These are phyloP conservation scores for Pollenia angustigena DNA, from an alignment of 2,888 invertebrate genomes.

Conservation along the genomic window DNA sequence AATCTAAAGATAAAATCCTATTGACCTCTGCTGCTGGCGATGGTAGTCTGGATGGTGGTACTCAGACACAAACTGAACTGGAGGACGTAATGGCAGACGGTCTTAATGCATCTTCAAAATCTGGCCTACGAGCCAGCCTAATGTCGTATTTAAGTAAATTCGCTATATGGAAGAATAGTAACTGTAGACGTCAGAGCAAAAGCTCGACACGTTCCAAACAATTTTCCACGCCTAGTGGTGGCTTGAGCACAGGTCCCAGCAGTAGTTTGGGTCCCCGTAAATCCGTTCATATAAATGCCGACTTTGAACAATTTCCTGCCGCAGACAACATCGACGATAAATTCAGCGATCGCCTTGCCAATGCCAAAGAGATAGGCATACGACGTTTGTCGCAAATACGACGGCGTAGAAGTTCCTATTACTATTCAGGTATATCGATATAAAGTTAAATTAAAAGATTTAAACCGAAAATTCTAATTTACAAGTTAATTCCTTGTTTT, in stretches of 20 bases:
- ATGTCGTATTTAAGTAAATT: constrained; percentile 79
- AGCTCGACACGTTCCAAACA: constrained; percentile 72
- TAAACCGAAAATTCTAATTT: no score
- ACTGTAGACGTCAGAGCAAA: constrained; percentile 70
- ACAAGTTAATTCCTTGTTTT: no score
- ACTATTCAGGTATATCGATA: constrained; percentile 82
- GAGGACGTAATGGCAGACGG: constrained; percentile 69
- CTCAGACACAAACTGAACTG: constrained; percentile 42
- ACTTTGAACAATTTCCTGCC: constrained; percentile 76
- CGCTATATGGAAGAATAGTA: constrained; percentile 78
- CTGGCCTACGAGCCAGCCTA: constrained; percentile 77
- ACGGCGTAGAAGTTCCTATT: constrained; percentile 83
- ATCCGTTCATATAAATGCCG: constrained; percentile 73
- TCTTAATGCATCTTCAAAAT: constrained; percentile 43
- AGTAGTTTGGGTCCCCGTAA: constrained; percentile 66
- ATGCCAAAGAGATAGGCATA: constrained; percentile 74
- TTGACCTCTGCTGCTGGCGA: constrained; percentile 45
- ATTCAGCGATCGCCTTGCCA: constrained; percentile 60
- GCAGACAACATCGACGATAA: constrained; percentile 70
- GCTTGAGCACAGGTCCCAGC: constrained; percentile 53
- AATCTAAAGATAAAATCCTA: constrained; percentile 57
- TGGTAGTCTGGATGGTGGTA: not conserved
- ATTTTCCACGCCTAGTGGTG: constrained; percentile 60
- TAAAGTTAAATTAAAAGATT: no score
- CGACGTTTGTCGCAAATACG: constrained; percentile 82